Evolutionary conservation across 30 jellyfish, hydroid and myxozoan genomes (phyloP).

Genomic region (Hydractinia echinata): DNA sequence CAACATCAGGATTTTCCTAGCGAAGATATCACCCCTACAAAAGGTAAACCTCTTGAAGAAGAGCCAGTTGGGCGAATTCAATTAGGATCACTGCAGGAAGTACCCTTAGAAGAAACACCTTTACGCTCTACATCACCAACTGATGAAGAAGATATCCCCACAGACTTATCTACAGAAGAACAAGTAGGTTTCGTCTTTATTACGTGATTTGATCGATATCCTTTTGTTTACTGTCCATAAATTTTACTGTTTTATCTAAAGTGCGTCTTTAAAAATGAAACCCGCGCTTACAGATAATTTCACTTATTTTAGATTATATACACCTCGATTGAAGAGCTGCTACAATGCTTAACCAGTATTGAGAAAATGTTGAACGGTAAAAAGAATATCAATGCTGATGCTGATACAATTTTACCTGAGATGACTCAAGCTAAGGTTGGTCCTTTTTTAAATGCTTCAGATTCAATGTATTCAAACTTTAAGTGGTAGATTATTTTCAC

Average conservation of each 20-base stretch:
- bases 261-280: no score
- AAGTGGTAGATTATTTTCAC: not conserved
- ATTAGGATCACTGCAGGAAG: no score
- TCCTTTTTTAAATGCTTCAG: not conserved
- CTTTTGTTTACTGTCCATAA: not conserved
- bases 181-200: not conserved
- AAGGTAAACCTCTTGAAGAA: no score
- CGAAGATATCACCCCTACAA: no score
- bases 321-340: constrained; percentile 46
- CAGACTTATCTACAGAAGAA: not conserved
- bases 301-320: constrained; percentile 39
- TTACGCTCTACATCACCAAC: no score
- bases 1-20: no score
- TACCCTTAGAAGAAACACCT: no score
- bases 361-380: constrained; percentile 57
- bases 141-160: no score
- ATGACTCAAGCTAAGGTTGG: constrained; percentile 47
- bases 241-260: not conserved
- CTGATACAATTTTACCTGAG: constrained; percentile 52
- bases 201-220: not conserved
- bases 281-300: not conserved
- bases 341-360: constrained; percentile 37
- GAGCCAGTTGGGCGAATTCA: no score
- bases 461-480: not conserved
- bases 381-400: constrained; percentile 51